These are phyloP conservation scores for Antechinus stuartii DNA, from an alignment of 2,113 vertebrate species.

Conservation along the genomic window DNA sequence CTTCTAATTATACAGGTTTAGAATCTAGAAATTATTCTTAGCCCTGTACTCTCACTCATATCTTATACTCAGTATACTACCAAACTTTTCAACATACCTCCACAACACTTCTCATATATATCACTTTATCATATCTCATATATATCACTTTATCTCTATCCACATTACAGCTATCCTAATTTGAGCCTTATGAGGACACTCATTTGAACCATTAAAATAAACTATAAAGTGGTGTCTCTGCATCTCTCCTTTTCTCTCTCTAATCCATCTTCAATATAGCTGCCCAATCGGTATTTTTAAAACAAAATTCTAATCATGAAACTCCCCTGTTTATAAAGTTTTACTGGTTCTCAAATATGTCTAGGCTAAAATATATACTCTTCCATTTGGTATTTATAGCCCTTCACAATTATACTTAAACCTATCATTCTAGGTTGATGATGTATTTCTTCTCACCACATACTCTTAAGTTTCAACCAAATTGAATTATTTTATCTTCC, in stretches of 20 bases:
- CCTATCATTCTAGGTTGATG: neutral
- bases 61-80: neutral
- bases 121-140: too few relatives aligned
- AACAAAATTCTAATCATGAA: neutral
- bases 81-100: neutral
- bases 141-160: neutral
- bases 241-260: neutral
- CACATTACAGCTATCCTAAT: neutral
- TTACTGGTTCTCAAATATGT: neutral
- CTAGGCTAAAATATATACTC: neutral
- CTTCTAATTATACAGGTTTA: neutral
- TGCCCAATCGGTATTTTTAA: neutral
- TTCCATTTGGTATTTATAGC: neutral
- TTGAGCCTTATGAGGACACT: too few relatives aligned
- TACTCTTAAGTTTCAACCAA: neutral
- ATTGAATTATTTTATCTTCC: neutral
- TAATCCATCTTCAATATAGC: neutral
- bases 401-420: neutral
- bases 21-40: neutral
- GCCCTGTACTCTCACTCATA: neutral
- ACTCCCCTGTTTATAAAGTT: neutral
- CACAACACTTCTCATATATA: neutral
- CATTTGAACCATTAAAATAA: too few relatives aligned
- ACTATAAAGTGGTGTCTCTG: neutral
- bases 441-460: neutral